Evolutionary conservation across 2,113 vertebrate genomes (phyloP).

Genomic region (Perccottus glenii): DNA sequence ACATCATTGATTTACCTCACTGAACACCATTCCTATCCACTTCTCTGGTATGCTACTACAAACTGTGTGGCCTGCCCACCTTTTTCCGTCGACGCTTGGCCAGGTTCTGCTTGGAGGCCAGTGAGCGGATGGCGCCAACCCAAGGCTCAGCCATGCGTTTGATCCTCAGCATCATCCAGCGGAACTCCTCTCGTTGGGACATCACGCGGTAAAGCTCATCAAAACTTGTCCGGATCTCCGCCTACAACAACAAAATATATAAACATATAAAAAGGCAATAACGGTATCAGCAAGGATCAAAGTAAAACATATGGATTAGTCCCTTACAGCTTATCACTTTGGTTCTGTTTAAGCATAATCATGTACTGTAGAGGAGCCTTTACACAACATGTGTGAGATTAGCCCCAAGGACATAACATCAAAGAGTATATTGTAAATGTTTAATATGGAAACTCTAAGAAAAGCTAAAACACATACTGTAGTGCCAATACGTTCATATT

Average conservation of each 20-base stretch:
- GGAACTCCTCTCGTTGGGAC: slow-evolving; percentile 94
- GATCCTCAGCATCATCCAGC: slow-evolving; percentile 98
- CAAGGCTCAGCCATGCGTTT: slow-evolving; percentile 94
- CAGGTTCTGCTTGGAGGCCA: slow-evolving; percentile 93
- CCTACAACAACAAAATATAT: slow-evolving; percentile 72
- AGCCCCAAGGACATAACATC: neutral
- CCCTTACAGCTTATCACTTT: too few relatives aligned
- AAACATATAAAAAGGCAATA: neutral
- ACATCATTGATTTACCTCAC: neutral
- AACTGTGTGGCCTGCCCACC: slow-evolving; percentile 65
- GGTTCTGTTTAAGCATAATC: too few relatives aligned
- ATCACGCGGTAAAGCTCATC: slow-evolving; percentile 92
- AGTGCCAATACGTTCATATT: neutral
- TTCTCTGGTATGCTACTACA: neutral
- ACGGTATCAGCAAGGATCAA: too few relatives aligned
- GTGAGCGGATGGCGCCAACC: slow-evolving; percentile 90
- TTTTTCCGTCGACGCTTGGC: slow-evolving; percentile 90
- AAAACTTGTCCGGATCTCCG: slow-evolving; percentile 90
- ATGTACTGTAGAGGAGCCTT: neutral
- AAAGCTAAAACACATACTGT: slow-evolving; percentile 8
- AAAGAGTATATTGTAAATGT: neutral
- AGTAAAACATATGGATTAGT: too few relatives aligned
- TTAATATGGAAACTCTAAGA: neutral
- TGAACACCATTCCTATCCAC: neutral
- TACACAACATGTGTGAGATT: neutral